Base-by-base conservation (phyloP, 1,140 invertebrate genomes). In the Heliothis subflexa region DNA sequence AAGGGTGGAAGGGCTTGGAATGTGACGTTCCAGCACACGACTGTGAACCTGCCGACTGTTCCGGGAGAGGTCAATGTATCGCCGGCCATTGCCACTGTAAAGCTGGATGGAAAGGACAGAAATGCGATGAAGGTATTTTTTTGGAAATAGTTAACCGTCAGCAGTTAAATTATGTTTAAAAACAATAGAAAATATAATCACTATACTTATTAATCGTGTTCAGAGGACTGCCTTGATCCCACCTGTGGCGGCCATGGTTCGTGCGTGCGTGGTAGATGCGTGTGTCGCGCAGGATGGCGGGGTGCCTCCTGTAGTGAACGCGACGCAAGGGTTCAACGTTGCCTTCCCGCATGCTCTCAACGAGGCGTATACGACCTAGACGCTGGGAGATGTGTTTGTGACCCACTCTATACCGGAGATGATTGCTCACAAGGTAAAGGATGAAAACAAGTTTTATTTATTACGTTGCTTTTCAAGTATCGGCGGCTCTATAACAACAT, bases 1-100 rank as follows among this genome's bases (percentile, higher is more conserved):
- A 98, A 85, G 98, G 99, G 59, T 99, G 98, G 98, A 99, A 99
- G 95, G 99, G 99, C 45, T 96, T 97, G 21, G 98, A 99, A 95
- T 99, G 99, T 94, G 98, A 99, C 93, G 96, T 99, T 78, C 98
- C 98, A 45, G 97, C 97, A 80, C 96, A 96, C 80, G 98, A 99
- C 94, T 99, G 98, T 94, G 97, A 98, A 94, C 97, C 98, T 82
- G 97, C 98, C 47, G 98, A 98, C 95, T 99, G 98, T 95, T 98
- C 97, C 86, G 97, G 97, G 74, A 97, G 98, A 87, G 99, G 99
- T 76, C 96, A 97, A 79, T 99, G 98, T 95, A 96, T 98, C 77
- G 96, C 97, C 72, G 98, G 99, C 71, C 96, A 97, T 86, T 99
- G 99, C 91, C 96, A 97, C 81, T 99, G 98, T 93, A 97, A 97